Base-by-base conservation (phyloP, 2,888 invertebrate species). In the Ferrisia virgata region DNA sequence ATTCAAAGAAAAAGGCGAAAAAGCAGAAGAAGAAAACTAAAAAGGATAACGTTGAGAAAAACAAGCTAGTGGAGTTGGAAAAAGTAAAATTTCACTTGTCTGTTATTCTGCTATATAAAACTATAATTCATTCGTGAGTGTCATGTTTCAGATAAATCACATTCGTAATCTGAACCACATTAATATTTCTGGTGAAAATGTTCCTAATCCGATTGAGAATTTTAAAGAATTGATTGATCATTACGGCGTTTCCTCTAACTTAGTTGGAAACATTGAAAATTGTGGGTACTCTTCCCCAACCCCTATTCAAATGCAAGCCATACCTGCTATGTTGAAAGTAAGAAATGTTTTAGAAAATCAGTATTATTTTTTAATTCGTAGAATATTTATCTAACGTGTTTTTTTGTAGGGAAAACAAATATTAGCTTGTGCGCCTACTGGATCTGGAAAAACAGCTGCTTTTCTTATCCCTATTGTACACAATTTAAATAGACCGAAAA, bases 381-480 rank as follows among this genome's bases (percentile, higher is more conserved):
- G 2, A 28, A 11, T 47, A 28, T 28, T 22, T 1, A 22, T 79
- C 8, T 18, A 18, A 39, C 11, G 3, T n/a, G 1, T 11, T 40
- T 13, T 72, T 22, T 15, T 53, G 3, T 84, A 86, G 86, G 92
- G 92, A 64, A 91, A 96, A 80, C 95, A 97, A 88, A 89, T 98
- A 40, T 91, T 99, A 87, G 97, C 96, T 0, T 97, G 96, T 88
- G 99, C 99, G 0, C 98, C 98, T 0, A 99, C 99, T 0, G 99
- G 99, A 0, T 98, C 97, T 0, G 99, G 99, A 9, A 99, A 99
- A 90, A 99, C 99, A 0, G 94, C 96, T 0, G 97, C 98, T 0
- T 99, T 98, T 89, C 90, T 98, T 0, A 88, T 98, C 3, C 99
- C 99, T 0, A 90, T 99, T 11, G 91, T 99, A 40, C 93, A 96